These are phyloP conservation scores for Murina feae DNA, from an alignment of 2,113 vertebrate genomes.

Conservation along the genomic window DNA sequence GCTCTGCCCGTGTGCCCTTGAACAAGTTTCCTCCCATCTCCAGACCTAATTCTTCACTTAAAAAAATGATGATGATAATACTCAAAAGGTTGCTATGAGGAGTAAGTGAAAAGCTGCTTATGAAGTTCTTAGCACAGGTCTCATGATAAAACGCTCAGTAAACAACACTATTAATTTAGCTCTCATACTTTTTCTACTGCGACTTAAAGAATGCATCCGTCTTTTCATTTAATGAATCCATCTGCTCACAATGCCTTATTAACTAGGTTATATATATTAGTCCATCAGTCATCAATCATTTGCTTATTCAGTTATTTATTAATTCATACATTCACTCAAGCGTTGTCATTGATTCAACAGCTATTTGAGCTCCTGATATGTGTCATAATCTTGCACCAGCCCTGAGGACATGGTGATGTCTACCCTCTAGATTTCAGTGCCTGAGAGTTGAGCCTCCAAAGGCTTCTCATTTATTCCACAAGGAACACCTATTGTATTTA, in stretches of 20 bases:
- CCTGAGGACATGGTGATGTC: not conserved
- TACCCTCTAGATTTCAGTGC: not conserved
- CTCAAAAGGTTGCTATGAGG: not conserved
- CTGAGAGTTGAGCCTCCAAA: not conserved
- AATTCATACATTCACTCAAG: not conserved
- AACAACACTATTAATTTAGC: not conserved
- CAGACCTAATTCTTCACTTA: not conserved
- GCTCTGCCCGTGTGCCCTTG: not conserved
- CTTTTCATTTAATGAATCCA: not conserved
- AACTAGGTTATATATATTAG: not conserved
- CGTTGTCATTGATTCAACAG: not conserved
- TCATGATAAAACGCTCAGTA: not conserved
- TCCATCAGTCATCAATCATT: not conserved
- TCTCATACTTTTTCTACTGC: not conserved
- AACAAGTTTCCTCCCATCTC: not conserved
- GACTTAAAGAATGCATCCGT: not conserved
- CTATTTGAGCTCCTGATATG: not conserved
- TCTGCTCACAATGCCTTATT: not conserved
- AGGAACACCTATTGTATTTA: not conserved
- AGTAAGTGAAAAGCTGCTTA: not conserved
- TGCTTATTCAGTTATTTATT: not conserved
- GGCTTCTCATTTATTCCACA: not conserved
- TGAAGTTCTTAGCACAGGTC: not conserved
- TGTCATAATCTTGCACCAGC: not conserved
- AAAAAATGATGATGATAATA: slow-evolving; percentile 5